A percentile compares a stretch with the other conserved stretches of the same genome.
phyloP scores from a whole-genome alignment of 2,113 vertebrate genomes.

The Ageneiosus marmoratus region DNA sequence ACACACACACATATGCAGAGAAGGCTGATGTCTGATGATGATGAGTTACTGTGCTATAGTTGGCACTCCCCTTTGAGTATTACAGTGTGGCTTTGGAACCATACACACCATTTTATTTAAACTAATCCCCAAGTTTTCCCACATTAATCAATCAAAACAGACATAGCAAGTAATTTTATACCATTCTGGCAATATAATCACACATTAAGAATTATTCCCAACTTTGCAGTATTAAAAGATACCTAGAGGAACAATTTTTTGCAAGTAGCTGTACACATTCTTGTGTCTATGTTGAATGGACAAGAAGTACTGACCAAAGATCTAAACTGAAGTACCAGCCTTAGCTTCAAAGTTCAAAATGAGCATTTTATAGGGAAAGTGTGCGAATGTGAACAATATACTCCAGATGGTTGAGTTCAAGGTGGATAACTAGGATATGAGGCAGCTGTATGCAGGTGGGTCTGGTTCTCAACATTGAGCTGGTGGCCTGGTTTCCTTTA shows the following conservation, averaged over 20 bases:
- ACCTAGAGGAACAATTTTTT: no score
- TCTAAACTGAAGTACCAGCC: background rate
- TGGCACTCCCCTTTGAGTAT: constrained; percentile 70
- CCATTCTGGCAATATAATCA: background rate
- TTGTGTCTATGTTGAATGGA: background rate
- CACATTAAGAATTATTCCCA: background rate
- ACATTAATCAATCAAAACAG: constrained; percentile 18
- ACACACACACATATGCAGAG: constrained; percentile 42
- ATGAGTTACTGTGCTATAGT: constrained; percentile 58
- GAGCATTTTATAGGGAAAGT: background rate
- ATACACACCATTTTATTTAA: constrained; percentile 41
- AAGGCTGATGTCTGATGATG: constrained; percentile 73
- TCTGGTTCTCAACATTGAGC: background rate
- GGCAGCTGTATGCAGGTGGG: background rate
- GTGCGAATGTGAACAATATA: background rate
- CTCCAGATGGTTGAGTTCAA: constrained; percentile 4
- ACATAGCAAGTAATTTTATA: background rate
- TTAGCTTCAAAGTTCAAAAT: background rate
- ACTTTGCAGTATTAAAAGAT: background rate
- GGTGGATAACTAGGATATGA: background rate
- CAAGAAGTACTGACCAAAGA: background rate
- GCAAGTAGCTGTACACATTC: background rate
- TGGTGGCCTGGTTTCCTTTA: background rate
- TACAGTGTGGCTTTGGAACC: constrained; percentile 63
- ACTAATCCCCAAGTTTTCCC: constrained; percentile 11